Evolutionary conservation across 2,797 vertebrate genomes (phyloP).

Genomic region (Eulemur mongoz): DNA sequence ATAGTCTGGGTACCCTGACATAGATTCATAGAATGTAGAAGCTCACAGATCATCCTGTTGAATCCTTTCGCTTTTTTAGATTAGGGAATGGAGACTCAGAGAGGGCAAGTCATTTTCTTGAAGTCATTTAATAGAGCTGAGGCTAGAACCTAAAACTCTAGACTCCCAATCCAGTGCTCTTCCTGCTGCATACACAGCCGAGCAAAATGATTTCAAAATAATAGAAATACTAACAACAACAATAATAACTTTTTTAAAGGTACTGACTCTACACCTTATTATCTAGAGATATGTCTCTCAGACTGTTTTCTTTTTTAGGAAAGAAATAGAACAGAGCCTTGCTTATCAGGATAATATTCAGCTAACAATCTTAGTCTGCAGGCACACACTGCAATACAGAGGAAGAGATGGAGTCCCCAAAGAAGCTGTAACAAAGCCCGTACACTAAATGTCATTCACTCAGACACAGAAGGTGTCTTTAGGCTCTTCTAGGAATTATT

Average conservation of each 20-base stretch:
- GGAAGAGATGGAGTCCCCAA: background rate
- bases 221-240: background rate
- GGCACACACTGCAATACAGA: background rate
- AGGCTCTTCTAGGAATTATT: background rate
- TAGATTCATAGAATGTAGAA: conserved; percentile 27
- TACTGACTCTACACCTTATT: background rate
- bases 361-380: background rate
- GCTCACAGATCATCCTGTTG: conserved; percentile 16
- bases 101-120: conserved; percentile 5
- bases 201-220: background rate
- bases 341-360: background rate
- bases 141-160: background rate
- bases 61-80: background rate
- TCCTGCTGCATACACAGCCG: background rate
- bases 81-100: background rate
- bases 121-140: background rate
- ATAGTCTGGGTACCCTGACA: conserved; percentile 38
- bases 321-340: background rate
- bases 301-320: background rate
- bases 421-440: background rate
- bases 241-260: background rate
- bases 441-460: background rate
- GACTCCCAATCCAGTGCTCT: background rate
- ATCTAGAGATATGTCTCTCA: background rate
- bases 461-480: background rate